Conservation (phyloP, 2,113 vertebrate species). For the Leiothrix lutea region DNA sequence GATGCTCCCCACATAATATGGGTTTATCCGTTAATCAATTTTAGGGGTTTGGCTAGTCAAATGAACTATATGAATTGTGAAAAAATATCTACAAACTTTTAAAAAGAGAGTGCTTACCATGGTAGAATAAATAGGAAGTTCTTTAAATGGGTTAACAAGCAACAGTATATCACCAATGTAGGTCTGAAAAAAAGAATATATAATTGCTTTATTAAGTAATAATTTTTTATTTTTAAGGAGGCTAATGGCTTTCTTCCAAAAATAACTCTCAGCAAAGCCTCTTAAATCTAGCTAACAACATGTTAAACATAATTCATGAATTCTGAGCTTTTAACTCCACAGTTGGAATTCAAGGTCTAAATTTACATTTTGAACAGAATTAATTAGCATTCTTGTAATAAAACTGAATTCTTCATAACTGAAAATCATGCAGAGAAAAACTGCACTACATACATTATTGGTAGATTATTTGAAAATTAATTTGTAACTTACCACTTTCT, state of each 20-base stretch:
- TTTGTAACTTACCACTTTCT: background rate
- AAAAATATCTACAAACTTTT: background rate
- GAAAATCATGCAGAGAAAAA: background rate
- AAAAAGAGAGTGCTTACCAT: slow-evolving; percentile 78
- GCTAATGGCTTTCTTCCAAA: background rate
- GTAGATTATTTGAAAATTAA: background rate
- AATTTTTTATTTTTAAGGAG: background rate
- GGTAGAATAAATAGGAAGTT: slow-evolving; percentile 92
- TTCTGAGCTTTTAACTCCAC: background rate
- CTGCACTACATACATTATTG: background rate
- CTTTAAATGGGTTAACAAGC: slow-evolving; percentile 94
- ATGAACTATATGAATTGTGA: background rate
- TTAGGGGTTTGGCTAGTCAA: background rate
- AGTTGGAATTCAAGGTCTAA: background rate
- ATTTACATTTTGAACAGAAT: slow-evolving; percentile 1
- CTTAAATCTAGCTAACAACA: background rate
- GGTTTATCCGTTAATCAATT: background rate
- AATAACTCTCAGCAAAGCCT: background rate
- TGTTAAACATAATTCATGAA: background rate
- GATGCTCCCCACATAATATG: background rate
- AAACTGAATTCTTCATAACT: background rate
- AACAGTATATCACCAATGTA: slow-evolving; percentile 93
- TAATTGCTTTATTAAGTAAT: background rate
- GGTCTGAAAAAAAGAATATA: slow-evolving; percentile 77
- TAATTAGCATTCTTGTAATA: background rate